Base-by-base conservation (phyloP, 2,888 invertebrate genomes). In the Hipparchia semele region DNA sequence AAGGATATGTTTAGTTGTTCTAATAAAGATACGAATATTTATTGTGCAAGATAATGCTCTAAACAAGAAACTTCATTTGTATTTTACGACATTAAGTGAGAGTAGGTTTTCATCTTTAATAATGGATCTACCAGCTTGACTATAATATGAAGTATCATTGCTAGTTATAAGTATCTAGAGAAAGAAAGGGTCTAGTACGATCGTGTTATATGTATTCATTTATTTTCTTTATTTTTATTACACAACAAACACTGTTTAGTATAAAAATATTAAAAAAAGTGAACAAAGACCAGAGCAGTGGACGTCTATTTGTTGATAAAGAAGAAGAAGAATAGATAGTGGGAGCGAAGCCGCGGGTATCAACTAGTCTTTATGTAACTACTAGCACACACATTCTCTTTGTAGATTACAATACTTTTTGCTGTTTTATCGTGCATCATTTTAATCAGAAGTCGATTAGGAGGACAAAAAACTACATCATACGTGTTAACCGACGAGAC, bases 401-500 rank as follows among this genome's bases (percentile, higher is more conserved):
- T 23, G n/a, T 64, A 49, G 49, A 64, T 64, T 64, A 23, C 8
- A 49, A 64, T 23, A 64, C 13, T 64, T 64, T 64, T 45, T 54
- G 45, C 45, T 39, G 9, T 5, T 9, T 13, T 46, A 59, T 13
- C 49, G 61, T 67, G 61, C 53, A 69, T 59, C 49, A 68, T 68
- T 68, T 67, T 58, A 64, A 67, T 73, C 51, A 62, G 33, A 68
- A 51, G 12, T 68, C 51, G 51, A 68, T 68, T 68, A 68, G 51
- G 51, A 10, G 7, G 1, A 60, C 45, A 46, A 68, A 68, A 54
- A 68, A 60, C 60, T 68, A 39, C 23, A 60, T 33, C 59, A 68
- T 10, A 68, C 68, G 67, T n/a, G n/a, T n/a, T n/a, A 68, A n/a
- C 33, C 60, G 78, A 78, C 77, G 76, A 73, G 75, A 76, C 70